Evolutionary conservation across 2,797 vertebrate species (phyloP).

Genomic region (Hyperoplus immaculatus): DNA sequence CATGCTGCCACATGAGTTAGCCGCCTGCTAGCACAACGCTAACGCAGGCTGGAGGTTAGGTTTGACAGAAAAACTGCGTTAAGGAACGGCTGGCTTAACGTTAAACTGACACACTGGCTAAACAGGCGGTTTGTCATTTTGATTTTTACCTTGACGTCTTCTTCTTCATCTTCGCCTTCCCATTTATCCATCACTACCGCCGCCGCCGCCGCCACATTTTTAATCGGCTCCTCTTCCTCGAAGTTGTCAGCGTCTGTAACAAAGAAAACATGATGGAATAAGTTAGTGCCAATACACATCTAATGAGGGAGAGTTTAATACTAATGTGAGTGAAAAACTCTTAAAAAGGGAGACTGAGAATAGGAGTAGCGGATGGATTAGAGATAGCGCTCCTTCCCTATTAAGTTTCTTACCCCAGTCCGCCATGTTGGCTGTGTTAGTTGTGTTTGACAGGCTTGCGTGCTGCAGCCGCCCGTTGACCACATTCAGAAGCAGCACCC

Average conservation of each 20-base stretch:
- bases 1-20: slow-evolving; percentile 74
- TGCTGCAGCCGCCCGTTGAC: slow-evolving; percentile 68
- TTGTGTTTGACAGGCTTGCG: slow-evolving; percentile 77
- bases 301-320: neutral
- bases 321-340: neutral
- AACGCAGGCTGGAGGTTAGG: slow-evolving; percentile 23
- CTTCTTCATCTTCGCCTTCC: slow-evolving; percentile 94
- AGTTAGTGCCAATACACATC: slow-evolving; percentile 60
- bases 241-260: slow-evolving; percentile 91
- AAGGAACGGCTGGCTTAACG: slow-evolving; percentile 14
- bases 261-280: slow-evolving; percentile 59
- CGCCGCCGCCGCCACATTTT: slow-evolving; percentile 81
- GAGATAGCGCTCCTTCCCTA: slow-evolving; percentile 46
- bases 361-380: slow-evolving; percentile 9
- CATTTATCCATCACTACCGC: slow-evolving; percentile 84
- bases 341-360: slow-evolving; percentile 3
- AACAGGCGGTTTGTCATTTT: fast-evolving
- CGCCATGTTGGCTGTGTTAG: slow-evolving; percentile 87
- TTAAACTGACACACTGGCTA: neutral
- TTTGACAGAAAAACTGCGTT: slow-evolving; percentile 38
- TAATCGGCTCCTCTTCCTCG: slow-evolving; percentile 87
- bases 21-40: slow-evolving; percentile 54
- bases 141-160: slow-evolving; percentile 91
- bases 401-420: slow-evolving; percentile 91
- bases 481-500: slow-evolving; percentile 60